Evolutionary conservation across 2,888 invertebrate genomes (phyloP).

Genomic region (Drosophila anomalata): DNA sequence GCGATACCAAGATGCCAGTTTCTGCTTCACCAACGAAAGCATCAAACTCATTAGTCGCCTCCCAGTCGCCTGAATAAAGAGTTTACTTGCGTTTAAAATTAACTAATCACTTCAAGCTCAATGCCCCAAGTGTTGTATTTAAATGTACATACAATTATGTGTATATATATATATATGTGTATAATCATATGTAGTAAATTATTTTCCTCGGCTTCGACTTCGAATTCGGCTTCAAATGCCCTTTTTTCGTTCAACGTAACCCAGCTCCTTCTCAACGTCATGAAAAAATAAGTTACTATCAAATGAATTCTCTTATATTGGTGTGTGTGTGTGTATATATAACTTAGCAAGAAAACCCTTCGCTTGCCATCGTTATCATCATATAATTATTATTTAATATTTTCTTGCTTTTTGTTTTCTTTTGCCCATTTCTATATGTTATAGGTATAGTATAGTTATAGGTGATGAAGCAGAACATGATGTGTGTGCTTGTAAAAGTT

Average conservation of each 20-base stretch:
- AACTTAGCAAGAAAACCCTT: conserved; percentile 54
- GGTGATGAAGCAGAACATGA: conserved; percentile 68
- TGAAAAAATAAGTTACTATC: conserved; percentile 72
- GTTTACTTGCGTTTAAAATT: conserved; percentile 69
- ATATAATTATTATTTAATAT: conserved; percentile 47
- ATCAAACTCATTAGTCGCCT: neutral
- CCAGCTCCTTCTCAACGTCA: conserved; percentile 21
- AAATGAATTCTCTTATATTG: conserved; percentile 61
- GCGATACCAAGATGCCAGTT: neutral
- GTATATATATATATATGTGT: conserved; percentile 42
- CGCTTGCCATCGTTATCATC: conserved; percentile 37
- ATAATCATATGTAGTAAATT: conserved; percentile 56
- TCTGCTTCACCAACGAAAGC: neutral
- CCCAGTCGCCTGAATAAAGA: conserved; percentile 50
- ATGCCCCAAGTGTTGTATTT: conserved; percentile 62
- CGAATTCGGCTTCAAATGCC: conserved; percentile 42
- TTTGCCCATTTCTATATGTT: conserved; percentile 57
- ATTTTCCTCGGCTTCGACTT: conserved; percentile 39
- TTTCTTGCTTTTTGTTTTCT: conserved; percentile 45
- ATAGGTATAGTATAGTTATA: conserved; percentile 64
- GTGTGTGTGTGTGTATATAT: conserved; percentile 40
- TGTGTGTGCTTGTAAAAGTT: conserved; percentile 55
- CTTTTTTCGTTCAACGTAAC: conserved; percentile 38
- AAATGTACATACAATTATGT: conserved; percentile 58
- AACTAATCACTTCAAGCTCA: conserved; percentile 66